These are phyloP conservation scores for Agrotis clavis DNA, from an alignment of 2,888 invertebrate genomes.

Conservation along the genomic window DNA sequence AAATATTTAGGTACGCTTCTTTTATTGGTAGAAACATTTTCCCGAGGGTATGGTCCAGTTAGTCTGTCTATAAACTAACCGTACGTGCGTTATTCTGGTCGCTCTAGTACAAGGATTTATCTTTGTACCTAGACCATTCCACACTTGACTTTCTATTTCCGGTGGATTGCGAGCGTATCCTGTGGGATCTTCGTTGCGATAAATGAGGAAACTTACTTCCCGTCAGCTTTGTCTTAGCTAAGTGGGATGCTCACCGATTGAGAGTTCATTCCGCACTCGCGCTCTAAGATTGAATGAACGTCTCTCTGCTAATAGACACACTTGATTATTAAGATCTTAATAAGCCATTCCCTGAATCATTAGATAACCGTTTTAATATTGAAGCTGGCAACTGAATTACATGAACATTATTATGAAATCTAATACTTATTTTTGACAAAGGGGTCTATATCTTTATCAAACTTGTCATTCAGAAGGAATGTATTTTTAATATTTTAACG, in stretches of 20 bases:
- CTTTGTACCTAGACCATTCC: slow-evolving; percentile 77
- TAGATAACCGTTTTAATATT: slow-evolving; percentile 11
- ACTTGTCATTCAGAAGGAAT: slow-evolving; percentile 13
- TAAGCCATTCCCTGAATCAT: slow-evolving; percentile 26
- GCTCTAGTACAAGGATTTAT: slow-evolving; percentile 74
- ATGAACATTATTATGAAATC: not conserved
- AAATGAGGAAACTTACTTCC: slow-evolving; percentile 83
- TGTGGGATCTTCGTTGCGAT: slow-evolving; percentile 78
- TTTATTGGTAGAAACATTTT: slow-evolving; percentile 50
- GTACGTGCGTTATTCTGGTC: slow-evolving; percentile 67
- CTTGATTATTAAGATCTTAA: slow-evolving; percentile 48
- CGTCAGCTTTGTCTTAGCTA: slow-evolving; percentile 79
- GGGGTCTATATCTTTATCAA: slow-evolving; percentile 8
- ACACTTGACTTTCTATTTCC: slow-evolving; percentile 88
- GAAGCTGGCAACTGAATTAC: not conserved
- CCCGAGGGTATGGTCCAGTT: slow-evolving; percentile 36
- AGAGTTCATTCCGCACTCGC: slow-evolving; percentile 69
- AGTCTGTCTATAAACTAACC: slow-evolving; percentile 48
- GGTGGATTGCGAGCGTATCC: slow-evolving; percentile 79
- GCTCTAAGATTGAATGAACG: slow-evolving; percentile 47
- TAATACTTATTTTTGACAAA: not conserved
- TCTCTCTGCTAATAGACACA: slow-evolving; percentile 40
- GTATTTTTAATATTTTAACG: slow-evolving; percentile 65
- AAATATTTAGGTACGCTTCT: slow-evolving; percentile 45
- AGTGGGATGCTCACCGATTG: slow-evolving; percentile 72